Percentiles rank a stretch among this genome's conserved stretches.
Conservation (phyloP, 1,140 invertebrate genomes). For the Hesperophylax magnus region DNA sequence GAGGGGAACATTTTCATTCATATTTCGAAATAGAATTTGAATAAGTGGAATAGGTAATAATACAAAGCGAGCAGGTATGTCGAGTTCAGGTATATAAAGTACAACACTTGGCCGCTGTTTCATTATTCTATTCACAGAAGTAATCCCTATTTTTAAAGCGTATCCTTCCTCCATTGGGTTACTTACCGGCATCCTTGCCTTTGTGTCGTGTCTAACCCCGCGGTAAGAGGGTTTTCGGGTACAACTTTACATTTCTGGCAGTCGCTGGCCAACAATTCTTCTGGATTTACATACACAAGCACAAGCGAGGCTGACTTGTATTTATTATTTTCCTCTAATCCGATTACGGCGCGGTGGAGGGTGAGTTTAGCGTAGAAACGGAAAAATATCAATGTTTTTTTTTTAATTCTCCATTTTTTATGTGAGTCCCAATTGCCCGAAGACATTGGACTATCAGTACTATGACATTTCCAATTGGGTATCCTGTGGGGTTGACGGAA, state of each 20-base stretch:
- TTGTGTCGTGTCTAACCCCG: constrained; percentile 25
- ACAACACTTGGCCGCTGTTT: constrained; percentile 1
- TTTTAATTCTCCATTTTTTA: no score
- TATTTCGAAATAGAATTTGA: neutral
- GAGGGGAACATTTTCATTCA: neutral
- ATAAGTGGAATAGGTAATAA: neutral
- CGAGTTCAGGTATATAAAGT: neutral
- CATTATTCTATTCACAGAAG: constrained; percentile 34
- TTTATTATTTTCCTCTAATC: constrained; percentile 2
- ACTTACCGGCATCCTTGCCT: constrained; percentile 15
- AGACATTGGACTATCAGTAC: no score
- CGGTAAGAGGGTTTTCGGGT: constrained; percentile 20
- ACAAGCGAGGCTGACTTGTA: neutral
- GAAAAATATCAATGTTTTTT: no score
- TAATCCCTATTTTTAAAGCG: constrained; percentile 32
- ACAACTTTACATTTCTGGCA: constrained; percentile 16
- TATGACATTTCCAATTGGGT: no score
- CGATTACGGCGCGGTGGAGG: no score
- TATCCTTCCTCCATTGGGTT: constrained; percentile 23
- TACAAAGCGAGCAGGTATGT: no score
- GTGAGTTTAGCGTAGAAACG: no score
- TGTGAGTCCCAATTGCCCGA: no score
- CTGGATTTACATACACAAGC: constrained; percentile 3
- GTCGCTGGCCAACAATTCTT: constrained; percentile 23
- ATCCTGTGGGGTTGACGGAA: no score